phyloP scores from a whole-genome alignment of 2,888 invertebrate genomes.

The Tetheella fluctuosa region DNA sequence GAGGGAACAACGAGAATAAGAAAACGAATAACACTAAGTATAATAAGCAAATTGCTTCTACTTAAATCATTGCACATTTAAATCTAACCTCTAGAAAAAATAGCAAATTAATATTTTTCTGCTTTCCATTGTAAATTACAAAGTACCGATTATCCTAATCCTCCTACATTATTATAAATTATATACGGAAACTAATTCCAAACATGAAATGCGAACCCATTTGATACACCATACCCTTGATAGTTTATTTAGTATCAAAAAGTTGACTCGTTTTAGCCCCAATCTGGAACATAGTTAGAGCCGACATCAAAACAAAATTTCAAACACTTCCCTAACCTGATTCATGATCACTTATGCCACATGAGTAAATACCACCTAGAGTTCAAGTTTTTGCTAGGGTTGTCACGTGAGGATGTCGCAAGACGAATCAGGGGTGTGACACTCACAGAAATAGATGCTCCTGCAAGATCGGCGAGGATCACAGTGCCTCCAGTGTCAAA shows the following conservation, averaged over 20 bases:
- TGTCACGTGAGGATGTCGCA: background rate
- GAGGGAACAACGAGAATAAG: background rate
- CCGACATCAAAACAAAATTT: constrained; percentile 9
- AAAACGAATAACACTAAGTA: background rate
- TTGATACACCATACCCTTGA: background rate
- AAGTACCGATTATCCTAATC: no score
- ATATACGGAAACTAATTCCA: background rate
- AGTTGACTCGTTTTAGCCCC: background rate
- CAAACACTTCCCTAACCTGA: constrained; percentile 9
- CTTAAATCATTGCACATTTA: no score
- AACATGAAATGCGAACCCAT: constrained; percentile 1
- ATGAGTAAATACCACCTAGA: background rate
- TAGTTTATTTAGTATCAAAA: constrained; percentile 8
- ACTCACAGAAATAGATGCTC: no score
- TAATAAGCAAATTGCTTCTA: no score
- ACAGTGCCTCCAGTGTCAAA: no score
- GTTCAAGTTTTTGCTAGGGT: background rate
- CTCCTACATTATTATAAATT: background rate
- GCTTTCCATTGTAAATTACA: no score
- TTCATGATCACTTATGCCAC: background rate
- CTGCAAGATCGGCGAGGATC: no score
- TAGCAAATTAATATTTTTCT: no score
- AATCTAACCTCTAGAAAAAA: no score
- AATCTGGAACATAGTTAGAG: background rate
- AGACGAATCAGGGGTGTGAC: no score